A percentile compares a stretch with the other conserved stretches of the same genome.
phyloP scores from a whole-genome alignment of 92 coral and sea anemone genomes.

The Actinernus sp. region DNA sequence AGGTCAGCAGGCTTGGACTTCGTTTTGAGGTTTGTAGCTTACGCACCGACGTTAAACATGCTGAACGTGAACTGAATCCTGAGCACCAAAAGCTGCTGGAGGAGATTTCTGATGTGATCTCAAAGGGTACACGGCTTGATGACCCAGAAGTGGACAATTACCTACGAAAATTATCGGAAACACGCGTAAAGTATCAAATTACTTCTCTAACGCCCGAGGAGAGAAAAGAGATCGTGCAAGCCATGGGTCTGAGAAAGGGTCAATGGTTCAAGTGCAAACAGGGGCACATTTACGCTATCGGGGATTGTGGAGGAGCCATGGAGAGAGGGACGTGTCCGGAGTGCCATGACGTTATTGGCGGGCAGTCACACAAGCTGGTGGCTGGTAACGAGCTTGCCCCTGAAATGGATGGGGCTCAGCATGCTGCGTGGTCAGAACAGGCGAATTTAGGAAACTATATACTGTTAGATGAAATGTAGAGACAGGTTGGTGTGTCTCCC shows the following conservation, averaged over 20 bases:
- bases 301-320: slow-evolving; percentile 95
- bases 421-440: slow-evolving; percentile 96
- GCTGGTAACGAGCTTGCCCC: slow-evolving; percentile 78
- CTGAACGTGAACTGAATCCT: slow-evolving; percentile 10
- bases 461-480: slow-evolving; percentile 6
- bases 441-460: slow-evolving; percentile 87
- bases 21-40: slow-evolving; percentile 59
- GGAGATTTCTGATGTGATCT: slow-evolving; percentile 9
- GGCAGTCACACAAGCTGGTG: slow-evolving; percentile 59
- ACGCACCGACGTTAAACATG: slow-evolving; percentile 21
- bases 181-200: slow-evolving; percentile 35
- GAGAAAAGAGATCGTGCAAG: slow-evolving; percentile 72
- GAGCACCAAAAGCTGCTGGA: slow-evolving; percentile 31
- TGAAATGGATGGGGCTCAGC: slow-evolving; percentile 86
- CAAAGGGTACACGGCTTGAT: slow-evolving; percentile 43
- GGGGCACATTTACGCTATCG: slow-evolving; percentile 87
- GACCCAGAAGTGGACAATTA: slow-evolving; percentile 39
- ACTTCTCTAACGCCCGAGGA: slow-evolving; percentile 71
- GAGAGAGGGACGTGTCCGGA: slow-evolving; percentile 82
- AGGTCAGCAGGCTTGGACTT: slow-evolving; percentile 72
- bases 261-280: slow-evolving; percentile 90
- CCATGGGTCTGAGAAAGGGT: slow-evolving; percentile 73
- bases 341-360: slow-evolving; percentile 85
- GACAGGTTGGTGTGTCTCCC: too few relatives aligned
- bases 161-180: slow-evolving; percentile 13